phyloP scores from a whole-genome alignment of 1,140 invertebrate genomes.

The Rhagoletis zephyria region DNA sequence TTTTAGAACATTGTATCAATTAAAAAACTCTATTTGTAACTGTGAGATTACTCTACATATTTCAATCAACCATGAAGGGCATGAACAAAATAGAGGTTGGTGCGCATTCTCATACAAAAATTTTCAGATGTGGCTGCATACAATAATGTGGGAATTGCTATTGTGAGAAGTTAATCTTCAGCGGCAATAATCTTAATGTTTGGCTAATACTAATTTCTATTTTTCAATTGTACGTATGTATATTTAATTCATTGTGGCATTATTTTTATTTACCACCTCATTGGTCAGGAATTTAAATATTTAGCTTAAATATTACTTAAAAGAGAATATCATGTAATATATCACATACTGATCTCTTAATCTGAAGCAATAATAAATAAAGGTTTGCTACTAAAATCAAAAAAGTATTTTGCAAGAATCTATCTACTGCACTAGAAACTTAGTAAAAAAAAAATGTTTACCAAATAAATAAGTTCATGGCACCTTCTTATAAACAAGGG shows the following conservation, averaged over 20 bases:
- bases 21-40: too few relatives aligned
- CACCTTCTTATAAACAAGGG: too few relatives aligned
- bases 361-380: constrained; percentile 6
- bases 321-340: constrained; percentile 53
- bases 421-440: too few relatives aligned
- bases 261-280: background rate
- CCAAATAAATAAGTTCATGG: too few relatives aligned
- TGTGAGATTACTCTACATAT: too few relatives aligned
- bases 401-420: too few relatives aligned
- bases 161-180: constrained; percentile 1
- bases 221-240: constrained; percentile 13
- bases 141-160: too few relatives aligned
- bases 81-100: too few relatives aligned
- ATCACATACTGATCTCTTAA: constrained; percentile 54
- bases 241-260: background rate
- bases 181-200: constrained; percentile 15
- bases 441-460: too few relatives aligned
- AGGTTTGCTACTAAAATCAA: too few relatives aligned
- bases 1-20: too few relatives aligned
- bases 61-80: too few relatives aligned
- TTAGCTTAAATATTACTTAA: constrained; percentile 21
- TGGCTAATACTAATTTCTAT: constrained; percentile 10
- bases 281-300: constrained; percentile 9
- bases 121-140: background rate
- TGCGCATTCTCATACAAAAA: background rate